Evolutionary conservation across 35 echinoderm and acorn worm species (phyloP), one percentile per base, ranked within the genome.

Genomic region (Hemicentrotus pulcherrimus): DNA sequence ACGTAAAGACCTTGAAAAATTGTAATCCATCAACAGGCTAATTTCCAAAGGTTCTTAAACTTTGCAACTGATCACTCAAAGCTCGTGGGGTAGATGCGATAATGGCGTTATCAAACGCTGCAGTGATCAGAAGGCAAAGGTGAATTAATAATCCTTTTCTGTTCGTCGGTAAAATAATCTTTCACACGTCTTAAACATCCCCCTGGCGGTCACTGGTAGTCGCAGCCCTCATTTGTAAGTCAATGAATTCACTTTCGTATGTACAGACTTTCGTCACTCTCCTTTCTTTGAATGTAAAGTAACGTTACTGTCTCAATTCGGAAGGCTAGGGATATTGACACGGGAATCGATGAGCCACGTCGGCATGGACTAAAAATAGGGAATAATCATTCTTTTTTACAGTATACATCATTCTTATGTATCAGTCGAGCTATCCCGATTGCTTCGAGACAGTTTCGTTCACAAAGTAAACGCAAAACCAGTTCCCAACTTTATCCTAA

Each of bases 31-130:
- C 50, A 14, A 10, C 50, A n/a, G n/a, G n/a, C 50, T 13, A 12
- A 12, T 55, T 55, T 55, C 9, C 50, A 10, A 11, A 55, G 50
- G 50, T 55, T 55, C 15, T 55, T 41, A 41, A 55, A 55, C 50
- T 55, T 78, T 28, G 7, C 65, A 24, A 78, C 19, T 78, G 88
- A 33, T 41, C 88, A 6, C 88, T 30, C 24, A 18, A 45, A 30
- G 2, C 32, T 1, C 15, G 45, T 24, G 24, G 46, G 88, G 31
- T 90, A 47, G 88, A 47, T 32, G 32, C 46, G 32, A 32, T 90
- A 90, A 90, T 90, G 88, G 88, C 19, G 88, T 90, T 90, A 41
- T 90, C 14, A 90, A 90, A 47, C 46, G 88, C 14, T 90, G 18
- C 10, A 33, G 32, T 9, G 24, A 90, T 90, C 88, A 90, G 65